Evolutionary conservation across 2,797 vertebrate species (phyloP).

Genomic region (Premnoplex brunnescens): DNA sequence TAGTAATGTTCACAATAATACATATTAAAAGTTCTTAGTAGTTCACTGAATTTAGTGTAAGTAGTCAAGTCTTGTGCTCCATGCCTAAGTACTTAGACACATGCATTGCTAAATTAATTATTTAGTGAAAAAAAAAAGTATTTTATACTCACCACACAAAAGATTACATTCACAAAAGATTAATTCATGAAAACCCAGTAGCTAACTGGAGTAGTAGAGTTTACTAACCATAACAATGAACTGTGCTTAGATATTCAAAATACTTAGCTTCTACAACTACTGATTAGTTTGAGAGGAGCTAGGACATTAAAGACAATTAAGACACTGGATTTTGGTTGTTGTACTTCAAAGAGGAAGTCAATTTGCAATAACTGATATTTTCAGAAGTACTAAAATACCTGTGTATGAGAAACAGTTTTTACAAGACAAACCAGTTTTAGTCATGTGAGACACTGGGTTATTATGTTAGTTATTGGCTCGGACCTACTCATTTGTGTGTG

Average conservation of each 20-base stretch:
- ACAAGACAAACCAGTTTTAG: neutral
- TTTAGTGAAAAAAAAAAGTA: neutral
- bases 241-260: neutral
- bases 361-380: neutral
- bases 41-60: neutral
- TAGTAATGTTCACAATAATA: neutral
- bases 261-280: neutral
- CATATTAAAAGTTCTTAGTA: neutral
- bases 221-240: neutral
- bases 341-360: neutral
- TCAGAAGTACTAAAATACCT: neutral
- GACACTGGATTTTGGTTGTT: neutral
- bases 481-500: neutral
- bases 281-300: neutral
- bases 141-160: neutral
- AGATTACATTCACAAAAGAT: neutral
- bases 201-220: neutral
- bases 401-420: neutral
- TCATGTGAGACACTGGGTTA: neutral
- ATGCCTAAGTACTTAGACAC: neutral
- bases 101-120: neutral
- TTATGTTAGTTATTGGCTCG: neutral
- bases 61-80: neutral
- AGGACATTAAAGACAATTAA: neutral
- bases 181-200: neutral